Base-by-base conservation (phyloP, 1,140 invertebrate species). In the Propsilocerus akamusi region DNA sequence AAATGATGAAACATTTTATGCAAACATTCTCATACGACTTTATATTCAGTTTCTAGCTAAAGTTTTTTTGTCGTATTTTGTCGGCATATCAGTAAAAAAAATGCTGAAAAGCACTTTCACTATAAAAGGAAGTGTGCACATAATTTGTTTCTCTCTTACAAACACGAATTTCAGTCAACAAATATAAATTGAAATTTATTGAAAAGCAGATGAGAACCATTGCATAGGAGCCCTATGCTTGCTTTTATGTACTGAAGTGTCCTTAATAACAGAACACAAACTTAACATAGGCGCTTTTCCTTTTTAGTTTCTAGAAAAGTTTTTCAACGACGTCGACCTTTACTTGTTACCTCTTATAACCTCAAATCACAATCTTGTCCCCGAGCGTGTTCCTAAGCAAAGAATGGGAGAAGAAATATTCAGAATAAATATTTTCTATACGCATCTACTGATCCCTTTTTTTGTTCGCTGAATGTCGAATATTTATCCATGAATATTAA, bases 161-260 rank as follows among this genome's bases (percentile, higher is more conserved):
- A 3, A 3, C 11, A 30, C 28, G 28, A 7, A 30, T 30, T 30
- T 30, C 14, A 37, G 34, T 41, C 34, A 41, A 41, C 12, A 41
- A 41, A 41, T 20, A 14, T 20, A 41, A 41, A 41, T 41, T 41
- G 34, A 41, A 41, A 41, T 41, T 41, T 41, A 41, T 41, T 41
- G 34, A 41, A 41, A 41, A n/a, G n/a, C n/a, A n/a, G n/a, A n/a
- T 20, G 34, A 41, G 14, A 41, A 20, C 34, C 17, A 41, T 20
- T 8, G 34, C 14, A 41, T 6, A 20, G 10, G 34, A 8, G 28
- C 11, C 10, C 10, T 30, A 41, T 17, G 34, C 34, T 20, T 20
- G 22, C 14, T 8, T 41, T 8, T 20, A 20, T 7, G 17, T 14
- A 17, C 34, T 17, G 8, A 41, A 41, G 17, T 20, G 22, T 41